These are phyloP conservation scores for Urosaurus nigricauda DNA, from an alignment of 2,797 vertebrate genomes.

Conservation along the genomic window DNA sequence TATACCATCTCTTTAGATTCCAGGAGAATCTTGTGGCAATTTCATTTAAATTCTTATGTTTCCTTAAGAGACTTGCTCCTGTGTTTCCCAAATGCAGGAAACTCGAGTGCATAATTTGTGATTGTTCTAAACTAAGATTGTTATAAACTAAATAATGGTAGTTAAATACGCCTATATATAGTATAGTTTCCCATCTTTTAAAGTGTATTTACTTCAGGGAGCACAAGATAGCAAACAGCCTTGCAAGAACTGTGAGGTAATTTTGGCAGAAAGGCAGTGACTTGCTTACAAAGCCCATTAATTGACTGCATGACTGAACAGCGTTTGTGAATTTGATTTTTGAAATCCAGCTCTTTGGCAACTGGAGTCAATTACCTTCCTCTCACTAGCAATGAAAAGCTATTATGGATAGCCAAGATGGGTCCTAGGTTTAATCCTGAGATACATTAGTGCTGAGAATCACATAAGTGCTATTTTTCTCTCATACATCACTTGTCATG, in stretches of 20 bases:
- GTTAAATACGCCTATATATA: too few relatives aligned
- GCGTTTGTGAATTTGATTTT: too few relatives aligned
- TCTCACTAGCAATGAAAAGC: neutral
- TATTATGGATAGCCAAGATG: neutral
- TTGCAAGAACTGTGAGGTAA: slow-evolving; percentile 37
- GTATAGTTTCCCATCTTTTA: neutral
- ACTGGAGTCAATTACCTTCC: neutral
- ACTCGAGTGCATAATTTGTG: too few relatives aligned
- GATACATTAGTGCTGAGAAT: neutral
- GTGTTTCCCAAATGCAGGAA: too few relatives aligned
- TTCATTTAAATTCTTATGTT: neutral
- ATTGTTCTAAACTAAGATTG: too few relatives aligned
- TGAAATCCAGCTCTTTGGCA: too few relatives aligned
- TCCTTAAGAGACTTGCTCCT: neutral
- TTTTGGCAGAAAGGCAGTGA: neutral
- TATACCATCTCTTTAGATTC: neutral
- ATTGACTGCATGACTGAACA: neutral
- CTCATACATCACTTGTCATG: neutral
- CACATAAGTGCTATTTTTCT: neutral
- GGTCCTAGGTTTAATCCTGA: neutral
- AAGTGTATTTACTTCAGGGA: slow-evolving; percentile 43
- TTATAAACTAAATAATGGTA: too few relatives aligned
- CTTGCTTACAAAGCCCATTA: neutral
- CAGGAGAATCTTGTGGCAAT: neutral
- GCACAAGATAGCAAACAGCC: slow-evolving; percentile 41